Percentiles rank a stretch among this genome's conserved stretches.
Evolutionary conservation across 2,888 invertebrate genomes (phyloP).

Genomic region (Trissonchulus sp.): DNA sequence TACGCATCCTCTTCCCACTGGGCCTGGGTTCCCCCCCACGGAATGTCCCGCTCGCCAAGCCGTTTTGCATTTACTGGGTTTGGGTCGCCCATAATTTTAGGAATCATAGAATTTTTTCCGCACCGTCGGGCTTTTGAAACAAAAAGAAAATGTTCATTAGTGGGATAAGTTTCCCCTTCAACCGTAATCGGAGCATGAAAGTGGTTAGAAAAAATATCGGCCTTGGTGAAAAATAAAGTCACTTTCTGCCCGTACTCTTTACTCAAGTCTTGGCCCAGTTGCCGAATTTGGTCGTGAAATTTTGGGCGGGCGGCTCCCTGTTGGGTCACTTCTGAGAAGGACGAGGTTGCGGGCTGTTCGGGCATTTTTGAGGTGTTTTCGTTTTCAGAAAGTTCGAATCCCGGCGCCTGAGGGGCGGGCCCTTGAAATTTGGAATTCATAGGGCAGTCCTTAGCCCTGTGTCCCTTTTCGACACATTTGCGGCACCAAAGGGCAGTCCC

Average conservation of each 20-base stretch:
- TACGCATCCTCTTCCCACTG: conserved; percentile 3
- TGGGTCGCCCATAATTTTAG: background rate
- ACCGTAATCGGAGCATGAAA: background rate
- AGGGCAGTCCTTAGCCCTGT: background rate
- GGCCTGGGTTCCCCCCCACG: background rate
- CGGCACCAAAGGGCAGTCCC: background rate
- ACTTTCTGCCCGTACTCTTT: background rate
- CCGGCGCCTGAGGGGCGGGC: too few relatives aligned
- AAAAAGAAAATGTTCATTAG: conserved; percentile 23
- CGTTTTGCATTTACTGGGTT: background rate
- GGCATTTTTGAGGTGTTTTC: background rate
- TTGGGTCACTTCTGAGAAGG: too few relatives aligned
- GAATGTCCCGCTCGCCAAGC: background rate
- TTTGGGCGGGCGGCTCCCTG: background rate
- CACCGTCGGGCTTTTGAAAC: background rate
- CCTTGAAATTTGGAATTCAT: background rate
- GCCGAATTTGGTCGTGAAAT: background rate
- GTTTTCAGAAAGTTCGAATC: too few relatives aligned
- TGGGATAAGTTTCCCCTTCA: background rate
- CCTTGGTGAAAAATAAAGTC: background rate
- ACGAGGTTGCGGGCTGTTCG: background rate
- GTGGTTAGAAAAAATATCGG: background rate
- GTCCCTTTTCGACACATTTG: conserved; percentile 14
- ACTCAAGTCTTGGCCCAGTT: background rate
- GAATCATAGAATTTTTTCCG: background rate